Evolutionary conservation across 2,797 vertebrate species (phyloP), one percentile per base, ranked within the genome.

Genomic region (Hafferia zeledoni): DNA sequence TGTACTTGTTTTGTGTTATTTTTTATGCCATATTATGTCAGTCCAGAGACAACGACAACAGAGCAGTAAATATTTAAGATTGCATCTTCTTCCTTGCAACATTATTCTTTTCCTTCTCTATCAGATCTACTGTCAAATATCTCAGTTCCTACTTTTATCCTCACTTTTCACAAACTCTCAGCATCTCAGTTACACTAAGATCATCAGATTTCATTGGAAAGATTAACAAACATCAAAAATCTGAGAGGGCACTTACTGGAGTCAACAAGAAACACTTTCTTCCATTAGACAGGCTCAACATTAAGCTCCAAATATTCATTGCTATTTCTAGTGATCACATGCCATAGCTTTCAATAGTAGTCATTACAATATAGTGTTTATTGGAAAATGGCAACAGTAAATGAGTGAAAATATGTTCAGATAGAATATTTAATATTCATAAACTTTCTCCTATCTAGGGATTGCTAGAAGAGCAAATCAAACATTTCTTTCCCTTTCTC

Each of bases 1-100:
- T 93, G 97, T 77, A 86, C 64, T 69, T 68, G 30, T 59, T 47
- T 41, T 30, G 11, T 72, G 72, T 83, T 75, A 22, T 69, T 84
- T 77, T 70, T 90, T 87, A 95, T 87, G 85, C 83, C 92, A 60
- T 94, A 88, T 95, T 96, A 96, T 96, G 93, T 95, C 91, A 96
- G 77, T 43, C 56, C 28, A 94, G 75, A 91, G 92, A 83, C 85
- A 83, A 49, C 10, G 25, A 97, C 93, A 96, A 94, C 95, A 94
- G 52, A 83, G 41, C 44, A 31, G 91, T 94, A 97, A 95, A 97
- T 96, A 97, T 95, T 96, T 96, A 96, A 97, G 95, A 97, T 94
- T 96, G 95, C 91, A 96, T 96, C 93, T 96, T 91, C 95, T 95
- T 95, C 95, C 86, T 75, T 94, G 79, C 28, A 75, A 91, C 55